phyloP scores from a whole-genome alignment of 2,113 vertebrate species.

The Mirza zaza region DNA sequence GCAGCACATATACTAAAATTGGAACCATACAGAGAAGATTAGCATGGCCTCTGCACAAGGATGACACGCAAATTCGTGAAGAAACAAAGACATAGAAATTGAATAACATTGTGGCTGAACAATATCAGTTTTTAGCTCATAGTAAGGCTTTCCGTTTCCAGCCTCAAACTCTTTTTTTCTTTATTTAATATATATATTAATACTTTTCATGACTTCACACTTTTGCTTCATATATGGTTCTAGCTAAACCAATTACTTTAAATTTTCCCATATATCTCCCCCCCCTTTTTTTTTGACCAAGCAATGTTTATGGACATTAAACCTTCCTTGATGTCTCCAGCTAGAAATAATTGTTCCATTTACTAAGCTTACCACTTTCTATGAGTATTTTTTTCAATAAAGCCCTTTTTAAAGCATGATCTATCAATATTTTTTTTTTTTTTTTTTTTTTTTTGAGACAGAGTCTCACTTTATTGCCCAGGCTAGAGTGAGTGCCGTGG shows the following conservation, averaged over 20 bases:
- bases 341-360: constrained; percentile 9
- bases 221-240: not conserved
- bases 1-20: no score
- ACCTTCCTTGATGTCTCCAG: not conserved
- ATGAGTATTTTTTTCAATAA: no score
- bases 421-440: not conserved
- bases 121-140: not conserved
- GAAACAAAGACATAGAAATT: not conserved
- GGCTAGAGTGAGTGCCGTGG: no score
- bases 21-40: no score
- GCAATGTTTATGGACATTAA: not conserved
- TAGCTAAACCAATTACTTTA: not conserved
- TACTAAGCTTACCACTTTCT: not conserved
- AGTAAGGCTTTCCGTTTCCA: not conserved
- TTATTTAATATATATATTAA: not conserved
- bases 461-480: no score
- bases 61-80: no score
- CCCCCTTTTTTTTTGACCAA: no score
- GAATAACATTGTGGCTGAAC: not conserved
- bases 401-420: no score
- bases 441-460: no score
- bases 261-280: not conserved
- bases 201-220: not conserved
- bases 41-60: no score
- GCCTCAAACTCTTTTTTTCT: not conserved